Evolutionary conservation across 1,140 invertebrate species (phyloP), one percentile per base, ranked within the genome.

Genomic region (Rhagoletis pomonella): DNA sequence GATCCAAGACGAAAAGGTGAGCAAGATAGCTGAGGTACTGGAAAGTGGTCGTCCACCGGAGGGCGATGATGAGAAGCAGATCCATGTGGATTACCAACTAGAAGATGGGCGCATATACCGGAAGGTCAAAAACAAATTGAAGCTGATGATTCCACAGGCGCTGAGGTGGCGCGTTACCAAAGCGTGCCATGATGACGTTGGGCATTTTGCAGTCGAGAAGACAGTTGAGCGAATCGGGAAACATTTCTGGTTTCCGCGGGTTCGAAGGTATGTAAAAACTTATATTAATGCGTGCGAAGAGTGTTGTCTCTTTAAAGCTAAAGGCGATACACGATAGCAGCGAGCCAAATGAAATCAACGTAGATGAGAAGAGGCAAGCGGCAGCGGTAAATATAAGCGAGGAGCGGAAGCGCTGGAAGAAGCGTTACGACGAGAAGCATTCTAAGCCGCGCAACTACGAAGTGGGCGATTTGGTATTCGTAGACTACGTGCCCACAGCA

Each of bases 271-370:
- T 10, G 44, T 88, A 17, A 47, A 59, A 59, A 29, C 58, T 2
- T 85, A 88, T 62, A 86, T 88, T 47, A 17, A 1, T 4, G 44
- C 81, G 3, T 88, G 62, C 50, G 29, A 67, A 3, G 87, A 88
- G 50, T 88, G 87, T 73, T 88, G 81, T 62, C 69, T 65, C 12
- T 69, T 58, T 29, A 67, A 86, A 59, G 55, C 5, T 4, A 85
- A 69, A 47, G 44, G 85, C 60, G 7, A 47, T 86, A 44, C 84
- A 85, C 9, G 58, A 85, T 59, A 29, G 84, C 60, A 62, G 5
- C 14, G 39, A 2, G 3, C 59, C 19, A 39, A 2, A 12, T 59
- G 9, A 29, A 19, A 62, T 29, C 29, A 9, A 60, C 10, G 50
- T 65, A 2, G 7, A 86, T 6, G 42, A 86, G 17, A 86, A 86